Evolutionary conservation across 2,113 vertebrate species (phyloP).

Genomic region (Phainopepla nitens): DNA sequence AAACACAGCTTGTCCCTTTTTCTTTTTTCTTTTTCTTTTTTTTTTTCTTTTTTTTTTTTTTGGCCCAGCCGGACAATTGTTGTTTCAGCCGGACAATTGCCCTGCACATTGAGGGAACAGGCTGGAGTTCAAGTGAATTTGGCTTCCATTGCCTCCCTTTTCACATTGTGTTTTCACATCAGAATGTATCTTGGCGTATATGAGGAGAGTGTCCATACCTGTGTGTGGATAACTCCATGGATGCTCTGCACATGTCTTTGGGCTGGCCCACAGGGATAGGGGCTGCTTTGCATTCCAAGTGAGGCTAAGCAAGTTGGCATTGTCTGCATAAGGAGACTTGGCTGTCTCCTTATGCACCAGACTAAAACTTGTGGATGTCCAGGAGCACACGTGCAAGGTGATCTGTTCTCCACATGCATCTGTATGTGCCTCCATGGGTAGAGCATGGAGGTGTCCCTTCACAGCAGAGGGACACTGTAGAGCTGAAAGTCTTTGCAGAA

Average conservation of each 20-base stretch:
- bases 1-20: constrained; percentile 55
- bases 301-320: background rate
- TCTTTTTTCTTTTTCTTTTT: background rate
- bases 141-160: background rate
- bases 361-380: background rate
- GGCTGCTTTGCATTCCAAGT: background rate
- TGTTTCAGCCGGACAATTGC: constrained; percentile 72
- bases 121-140: constrained; percentile 19
- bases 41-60: background rate
- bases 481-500: background rate
- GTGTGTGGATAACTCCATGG: background rate
- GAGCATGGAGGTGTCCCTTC: background rate
- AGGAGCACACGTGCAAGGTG: background rate
- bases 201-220: background rate
- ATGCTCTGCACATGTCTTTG: background rate
- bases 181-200: background rate
- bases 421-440: fast-evolving
- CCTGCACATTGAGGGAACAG: constrained; percentile 39
- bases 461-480: background rate
- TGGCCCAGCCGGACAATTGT: constrained; percentile 38
- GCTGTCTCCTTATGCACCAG: background rate
- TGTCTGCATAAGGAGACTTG: background rate
- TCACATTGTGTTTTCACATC: background rate
- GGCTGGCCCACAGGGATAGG: background rate
- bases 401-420: background rate